phyloP scores from a whole-genome alignment of 1,140 invertebrate species.

The Phymastichus coffea region DNA sequence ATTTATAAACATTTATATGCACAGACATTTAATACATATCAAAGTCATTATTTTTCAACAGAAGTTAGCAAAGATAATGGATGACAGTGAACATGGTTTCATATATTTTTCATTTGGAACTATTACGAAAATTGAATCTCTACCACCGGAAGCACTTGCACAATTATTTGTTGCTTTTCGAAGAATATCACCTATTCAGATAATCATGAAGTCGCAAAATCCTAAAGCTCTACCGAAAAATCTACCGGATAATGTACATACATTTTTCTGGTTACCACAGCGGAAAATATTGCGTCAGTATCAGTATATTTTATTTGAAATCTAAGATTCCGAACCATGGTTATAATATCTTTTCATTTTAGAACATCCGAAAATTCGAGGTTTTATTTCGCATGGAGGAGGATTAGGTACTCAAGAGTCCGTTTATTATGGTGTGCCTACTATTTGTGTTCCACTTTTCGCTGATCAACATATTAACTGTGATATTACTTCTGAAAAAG shows the following conservation, averaged over 20 bases:
- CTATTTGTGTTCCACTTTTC: conserved; percentile 6
- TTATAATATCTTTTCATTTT: not conserved
- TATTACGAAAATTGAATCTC: conserved; percentile 64
- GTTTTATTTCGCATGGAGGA: not conserved
- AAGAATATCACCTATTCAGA: conserved; percentile 39
- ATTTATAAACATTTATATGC: too few relatives aligned
- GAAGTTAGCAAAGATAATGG: conserved; percentile 67
- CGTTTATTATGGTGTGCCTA: conserved; percentile 3
- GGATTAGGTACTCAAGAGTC: not conserved
- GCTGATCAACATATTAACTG: conserved; percentile 6
- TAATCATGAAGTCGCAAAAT: conserved; percentile 38
- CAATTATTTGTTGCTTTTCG: conserved; percentile 38
- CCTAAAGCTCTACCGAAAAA: conserved; percentile 41
- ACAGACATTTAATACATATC: too few relatives aligned
- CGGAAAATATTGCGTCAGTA: conserved; percentile 50
- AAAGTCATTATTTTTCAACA: too few relatives aligned
- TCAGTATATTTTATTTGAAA: too few relatives aligned
- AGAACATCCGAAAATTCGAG: not conserved
- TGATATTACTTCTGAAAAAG: not conserved
- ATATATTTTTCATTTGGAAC: conserved; percentile 74
- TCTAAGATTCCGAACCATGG: too few relatives aligned
- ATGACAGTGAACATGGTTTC: conserved; percentile 67
- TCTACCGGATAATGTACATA: conserved; percentile 62
- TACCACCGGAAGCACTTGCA: conserved; percentile 35
- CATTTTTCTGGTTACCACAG: conserved; percentile 66